Base-by-base conservation (phyloP, 2,113 vertebrate genomes). In the Candoia aspera region DNA sequence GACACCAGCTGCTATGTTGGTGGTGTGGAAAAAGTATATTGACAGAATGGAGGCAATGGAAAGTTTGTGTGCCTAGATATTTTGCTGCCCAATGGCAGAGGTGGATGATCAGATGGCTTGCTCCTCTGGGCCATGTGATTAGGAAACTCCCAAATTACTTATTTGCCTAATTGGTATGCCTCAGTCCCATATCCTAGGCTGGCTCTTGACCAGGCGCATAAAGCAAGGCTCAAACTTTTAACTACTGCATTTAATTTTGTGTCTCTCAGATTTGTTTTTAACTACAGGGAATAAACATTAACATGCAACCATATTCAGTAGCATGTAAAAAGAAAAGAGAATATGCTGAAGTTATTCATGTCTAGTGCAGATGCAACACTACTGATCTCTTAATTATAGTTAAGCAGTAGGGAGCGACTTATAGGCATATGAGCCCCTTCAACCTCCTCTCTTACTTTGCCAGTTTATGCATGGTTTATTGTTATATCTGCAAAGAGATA, bases 1-100 rank as follows among this genome's bases (percentile, higher is more conserved):
- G 11, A 54, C 37, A 94, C 84, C 93, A 83, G 86, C 0, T 57
- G 62, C 53, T 21, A 8, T 62, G 90, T 15, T 87, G 93, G 73
- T 60, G 83, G 29, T 12, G 91, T 89, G 89, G 85, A 86, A 95
- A 92, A 94, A 86, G 68, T 79, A 83, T 64, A 86, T 86, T 87
- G 91, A n/a, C 15, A 90, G 84, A 91, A 64, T 0, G 84, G 33
- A 89, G 90, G 26, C 84, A 88, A 53, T 90, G 91, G 58, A 87
- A 94, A 90, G 46, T 87, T 87, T 11, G 6, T 68, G 91, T 4
- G 11, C 84, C 53, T 86, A 93, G 83, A 90, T 92, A 83, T 53
- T 59, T 10, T 62, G 24, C 86, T 87, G 3, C 0, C 24, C 0
- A 0, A 46, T 83, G 88, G 73, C 79, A 92, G 84, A 49, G 90